A percentile compares a stretch with the other conserved stretches of the same genome.
phyloP scores from a whole-genome alignment of 2,113 vertebrate species.

The cattle (Bos taurus) region DNA sequence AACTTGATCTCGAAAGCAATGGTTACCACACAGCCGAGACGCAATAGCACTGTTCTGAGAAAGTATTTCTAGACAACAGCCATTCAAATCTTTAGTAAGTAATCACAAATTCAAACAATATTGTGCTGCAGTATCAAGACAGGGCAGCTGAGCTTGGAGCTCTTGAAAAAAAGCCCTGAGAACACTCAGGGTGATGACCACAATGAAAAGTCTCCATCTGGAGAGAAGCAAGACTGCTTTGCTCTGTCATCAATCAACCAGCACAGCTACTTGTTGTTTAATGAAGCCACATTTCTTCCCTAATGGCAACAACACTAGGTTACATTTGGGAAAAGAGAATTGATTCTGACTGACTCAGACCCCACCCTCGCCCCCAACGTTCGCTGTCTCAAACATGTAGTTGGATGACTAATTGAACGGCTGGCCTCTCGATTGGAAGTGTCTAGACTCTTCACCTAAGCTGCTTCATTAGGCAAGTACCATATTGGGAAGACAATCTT shows the following conservation, averaged over 20 bases:
- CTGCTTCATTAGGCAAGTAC: neutral
- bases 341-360: neutral
- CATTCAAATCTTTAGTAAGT: neutral
- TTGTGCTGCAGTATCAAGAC: neutral
- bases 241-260: neutral
- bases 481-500: neutral
- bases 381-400: neutral
- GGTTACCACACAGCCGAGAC: neutral
- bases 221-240: neutral
- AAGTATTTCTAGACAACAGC: neutral
- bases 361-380: neutral
- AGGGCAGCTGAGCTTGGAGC: neutral
- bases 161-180: neutral
- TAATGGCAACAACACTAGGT: neutral
- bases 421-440: neutral
- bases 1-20: neutral
- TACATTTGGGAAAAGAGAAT: constrained; percentile 4
- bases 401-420: neutral
- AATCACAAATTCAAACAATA: neutral
- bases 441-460: neutral
- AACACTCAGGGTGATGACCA: neutral
- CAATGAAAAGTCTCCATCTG: neutral
- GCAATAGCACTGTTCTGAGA: neutral
- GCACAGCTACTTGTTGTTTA: neutral
- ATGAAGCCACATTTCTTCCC: neutral